Evolutionary conservation across 2,113 vertebrate species (phyloP), one percentile per base, ranked within the genome.

Genomic region (Coryphaenoides rupestris): DNA sequence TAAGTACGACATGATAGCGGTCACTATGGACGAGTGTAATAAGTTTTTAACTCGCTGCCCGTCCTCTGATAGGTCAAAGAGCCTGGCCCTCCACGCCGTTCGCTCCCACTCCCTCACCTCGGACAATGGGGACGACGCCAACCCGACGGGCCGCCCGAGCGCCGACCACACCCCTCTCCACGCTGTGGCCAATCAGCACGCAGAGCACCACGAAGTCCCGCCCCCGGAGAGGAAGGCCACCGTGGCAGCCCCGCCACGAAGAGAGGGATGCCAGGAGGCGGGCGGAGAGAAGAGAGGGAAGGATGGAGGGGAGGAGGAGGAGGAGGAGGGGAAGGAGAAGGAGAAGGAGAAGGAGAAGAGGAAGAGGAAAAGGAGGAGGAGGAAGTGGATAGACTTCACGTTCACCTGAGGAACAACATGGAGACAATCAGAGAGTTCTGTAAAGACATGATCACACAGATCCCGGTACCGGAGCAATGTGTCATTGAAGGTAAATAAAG

Each of bases 401-500:
- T 92, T 76, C 91, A 98, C 77, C 73, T 98, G 56, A 93, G 90
- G 86, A 89, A 95, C 70, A 96, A 95, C 77, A 87, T 96, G 83
- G 86, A 87, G 68, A 77, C 76, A 62, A 93, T 99, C 70, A 92
- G 89, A 65, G 87, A 88, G 0, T 98, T 92, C 15, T 93, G 91
- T 54, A 2, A 62, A 15, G 93, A 94, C 76, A 90, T 94, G 65
- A 66, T 87, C 28, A 92, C 82, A 83, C 93, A 81, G 82, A 93
- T 98, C 65, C 95, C 96, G 4, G 52, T 92, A 45, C 96, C 96
- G 0, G 91, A 98, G 4, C 93, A 94, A 28, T 98, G 96, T 68
- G 76, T 91, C 57, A 92, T 98, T 40, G 95, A 98, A 95, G 96
- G 96, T 98, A 93, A 76, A 45, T 45, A 55, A 21, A 45, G 21